Evolutionary conservation across 2,797 vertebrate genomes (phyloP).

Genomic region (Acipenser oxyrinchus): DNA sequence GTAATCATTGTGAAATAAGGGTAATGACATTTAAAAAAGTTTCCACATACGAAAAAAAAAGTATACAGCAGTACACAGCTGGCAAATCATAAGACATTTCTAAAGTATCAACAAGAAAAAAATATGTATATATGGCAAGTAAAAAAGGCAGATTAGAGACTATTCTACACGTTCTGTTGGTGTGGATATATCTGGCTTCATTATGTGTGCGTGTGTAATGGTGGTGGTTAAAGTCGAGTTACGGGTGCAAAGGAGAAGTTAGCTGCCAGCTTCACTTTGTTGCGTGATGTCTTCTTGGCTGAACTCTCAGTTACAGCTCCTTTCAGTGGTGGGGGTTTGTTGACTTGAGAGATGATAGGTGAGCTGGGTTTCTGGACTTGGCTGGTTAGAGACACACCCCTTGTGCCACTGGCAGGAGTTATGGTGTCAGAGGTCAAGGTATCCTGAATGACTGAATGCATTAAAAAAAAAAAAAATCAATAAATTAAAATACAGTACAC

Average conservation of each 20-base stretch:
- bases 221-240: constrained; percentile 36
- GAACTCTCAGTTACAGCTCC: constrained; percentile 62
- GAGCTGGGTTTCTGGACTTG: constrained; percentile 20
- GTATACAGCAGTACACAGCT: constrained; percentile 7
- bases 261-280: constrained; percentile 82
- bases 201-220: constrained; percentile 8
- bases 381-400: constrained; percentile 9
- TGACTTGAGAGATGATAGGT: no score
- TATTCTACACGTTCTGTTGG: constrained; percentile 7
- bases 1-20: no score
- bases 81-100: constrained; percentile 3
- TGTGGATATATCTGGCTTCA: not conserved
- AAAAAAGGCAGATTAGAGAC: constrained; percentile 33
- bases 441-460: not conserved
- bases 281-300: constrained; percentile 72
- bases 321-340: constrained; percentile 13
- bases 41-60: not conserved
- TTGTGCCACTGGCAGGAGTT: constrained; percentile 3
- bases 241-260: constrained; percentile 84
- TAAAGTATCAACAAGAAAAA: constrained; percentile 4
- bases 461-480: not conserved
- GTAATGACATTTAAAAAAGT: no score
- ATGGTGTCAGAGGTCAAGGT: constrained; percentile 20
- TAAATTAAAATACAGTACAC: not conserved
- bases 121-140: constrained; percentile 3